Percentiles rank a stretch among this genome's conserved stretches.
phyloP scores from a whole-genome alignment of 2,113 vertebrate genomes.

The Oryzias curvinotus region DNA sequence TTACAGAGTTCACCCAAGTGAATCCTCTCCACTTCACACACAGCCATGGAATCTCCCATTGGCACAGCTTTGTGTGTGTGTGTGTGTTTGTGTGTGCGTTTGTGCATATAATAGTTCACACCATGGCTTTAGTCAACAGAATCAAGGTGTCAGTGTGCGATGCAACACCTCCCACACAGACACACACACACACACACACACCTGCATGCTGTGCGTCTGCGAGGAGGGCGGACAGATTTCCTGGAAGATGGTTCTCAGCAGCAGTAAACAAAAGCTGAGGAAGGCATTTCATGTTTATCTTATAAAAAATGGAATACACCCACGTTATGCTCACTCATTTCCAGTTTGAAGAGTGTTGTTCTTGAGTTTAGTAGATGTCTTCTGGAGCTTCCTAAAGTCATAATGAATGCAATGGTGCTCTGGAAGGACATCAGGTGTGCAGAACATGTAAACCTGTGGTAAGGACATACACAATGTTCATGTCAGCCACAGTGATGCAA shows the following conservation, averaged over 20 bases:
- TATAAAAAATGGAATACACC: too few species aligned
- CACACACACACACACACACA: conserved; percentile 55
- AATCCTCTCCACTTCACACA: conserved; percentile 53
- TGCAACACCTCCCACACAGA: conserved; percentile 40
- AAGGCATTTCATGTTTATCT: too few species aligned
- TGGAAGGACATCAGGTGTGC: too few species aligned
- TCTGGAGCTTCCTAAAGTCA: too few species aligned
- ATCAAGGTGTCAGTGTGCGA: conserved; percentile 45
- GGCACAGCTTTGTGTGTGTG: conserved; percentile 5
- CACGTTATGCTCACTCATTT: too few species aligned
- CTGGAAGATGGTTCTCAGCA: not conserved
- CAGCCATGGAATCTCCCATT: conserved; percentile 58
- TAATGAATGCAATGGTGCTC: too few species aligned
- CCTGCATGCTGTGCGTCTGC: conserved; percentile 52
- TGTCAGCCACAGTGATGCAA: too few species aligned
- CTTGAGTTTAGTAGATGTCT: too few species aligned
- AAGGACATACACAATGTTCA: too few species aligned
- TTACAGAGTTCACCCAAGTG: conserved; percentile 26
- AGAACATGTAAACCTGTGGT: too few species aligned
- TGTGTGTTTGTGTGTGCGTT: conserved; percentile 12
- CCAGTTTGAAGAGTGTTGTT: too few species aligned
- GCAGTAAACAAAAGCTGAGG: too few species aligned
- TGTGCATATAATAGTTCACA: conserved; percentile 45
- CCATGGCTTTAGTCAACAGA: conserved; percentile 53
- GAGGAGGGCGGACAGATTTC: conserved; percentile 8